phyloP scores from a whole-genome alignment of 2,113 vertebrate species.

The Poecile atricapillus region DNA sequence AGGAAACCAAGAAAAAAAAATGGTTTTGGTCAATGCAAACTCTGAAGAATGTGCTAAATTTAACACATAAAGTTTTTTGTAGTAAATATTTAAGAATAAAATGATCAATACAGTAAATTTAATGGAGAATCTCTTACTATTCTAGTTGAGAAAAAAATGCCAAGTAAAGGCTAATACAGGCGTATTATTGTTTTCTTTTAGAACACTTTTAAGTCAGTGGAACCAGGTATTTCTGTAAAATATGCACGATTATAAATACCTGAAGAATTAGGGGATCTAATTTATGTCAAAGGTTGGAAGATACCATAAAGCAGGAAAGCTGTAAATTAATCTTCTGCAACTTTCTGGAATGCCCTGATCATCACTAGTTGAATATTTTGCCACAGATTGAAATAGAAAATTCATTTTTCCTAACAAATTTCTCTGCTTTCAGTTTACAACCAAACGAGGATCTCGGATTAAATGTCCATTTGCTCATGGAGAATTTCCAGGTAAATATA shows the following conservation, averaged over 20 bases:
- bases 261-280: neutral
- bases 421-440: conserved; percentile 76
- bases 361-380: neutral
- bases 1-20: neutral
- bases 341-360: neutral
- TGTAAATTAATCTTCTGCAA: neutral
- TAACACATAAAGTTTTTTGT: neutral
- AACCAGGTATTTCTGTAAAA: neutral
- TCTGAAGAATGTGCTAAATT: neutral
- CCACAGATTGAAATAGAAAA: neutral
- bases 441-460: conserved; percentile 70
- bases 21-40: neutral
- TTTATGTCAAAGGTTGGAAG: neutral
- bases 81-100: neutral
- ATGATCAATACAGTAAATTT: neutral
- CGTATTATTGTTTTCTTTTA: neutral
- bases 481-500: conserved; percentile 75
- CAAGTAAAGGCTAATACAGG: neutral
- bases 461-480: conserved; percentile 80
- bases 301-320: neutral
- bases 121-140: neutral
- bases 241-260: neutral
- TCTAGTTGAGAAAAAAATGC: neutral
- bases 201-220: neutral
- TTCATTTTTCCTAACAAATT: neutral